These are phyloP conservation scores for Dipodomys spectabilis DNA, from an alignment of 2,113 vertebrate species.

Conservation along the genomic window DNA sequence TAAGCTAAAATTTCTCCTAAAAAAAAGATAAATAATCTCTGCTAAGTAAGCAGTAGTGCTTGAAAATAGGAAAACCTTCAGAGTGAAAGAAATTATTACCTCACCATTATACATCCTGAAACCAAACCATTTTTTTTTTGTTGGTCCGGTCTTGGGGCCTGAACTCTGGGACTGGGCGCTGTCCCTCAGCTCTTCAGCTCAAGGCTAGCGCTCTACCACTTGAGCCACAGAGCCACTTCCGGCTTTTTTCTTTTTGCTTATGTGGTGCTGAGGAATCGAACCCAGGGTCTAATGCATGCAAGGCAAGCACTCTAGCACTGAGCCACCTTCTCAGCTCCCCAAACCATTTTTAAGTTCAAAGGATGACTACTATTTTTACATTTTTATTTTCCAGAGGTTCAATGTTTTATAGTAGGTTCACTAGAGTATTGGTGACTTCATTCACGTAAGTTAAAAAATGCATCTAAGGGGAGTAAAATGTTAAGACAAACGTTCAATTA, in stretches of 20 bases:
- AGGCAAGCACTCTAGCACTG: too few relatives aligned
- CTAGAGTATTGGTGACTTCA: background rate
- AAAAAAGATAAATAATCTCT: background rate
- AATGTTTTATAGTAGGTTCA: background rate
- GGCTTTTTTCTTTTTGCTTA: too few relatives aligned
- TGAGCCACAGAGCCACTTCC: too few relatives aligned
- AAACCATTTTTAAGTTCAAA: background rate
- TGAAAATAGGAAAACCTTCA: background rate
- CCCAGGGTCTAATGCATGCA: too few relatives aligned
- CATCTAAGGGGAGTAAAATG: background rate
- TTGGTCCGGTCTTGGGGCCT: too few relatives aligned
- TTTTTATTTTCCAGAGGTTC: background rate
- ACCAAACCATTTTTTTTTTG: background rate
- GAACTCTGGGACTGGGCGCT: too few relatives aligned
- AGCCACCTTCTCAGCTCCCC: background rate
- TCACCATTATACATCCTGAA: background rate
- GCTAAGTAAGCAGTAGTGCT: background rate
- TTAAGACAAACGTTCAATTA: background rate
- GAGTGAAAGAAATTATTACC: background rate
- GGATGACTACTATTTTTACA: background rate
- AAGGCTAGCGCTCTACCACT: too few relatives aligned
- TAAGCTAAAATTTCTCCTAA: background rate
- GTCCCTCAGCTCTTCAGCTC: too few relatives aligned
- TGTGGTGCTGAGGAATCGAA: too few relatives aligned
- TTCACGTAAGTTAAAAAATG: background rate